Base-by-base conservation (phyloP, 2,113 vertebrate genomes). In the Seriola quinqueradiata region DNA sequence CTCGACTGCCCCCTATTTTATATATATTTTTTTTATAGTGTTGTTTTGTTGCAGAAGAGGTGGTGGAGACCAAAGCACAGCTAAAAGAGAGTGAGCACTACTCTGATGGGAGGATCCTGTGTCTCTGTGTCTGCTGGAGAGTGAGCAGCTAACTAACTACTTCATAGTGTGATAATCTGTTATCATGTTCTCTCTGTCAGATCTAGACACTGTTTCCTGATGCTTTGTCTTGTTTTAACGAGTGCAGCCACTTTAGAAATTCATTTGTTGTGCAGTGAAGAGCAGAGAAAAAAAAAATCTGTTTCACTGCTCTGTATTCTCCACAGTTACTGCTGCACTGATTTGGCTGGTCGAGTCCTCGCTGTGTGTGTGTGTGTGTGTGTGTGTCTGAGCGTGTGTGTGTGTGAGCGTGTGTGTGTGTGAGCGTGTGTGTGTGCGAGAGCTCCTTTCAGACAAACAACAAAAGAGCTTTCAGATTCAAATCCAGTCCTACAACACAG, bases 381-480 rank as follows among this genome's bases (percentile, higher is more conserved):
- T 28, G 28, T 28, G 28, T 28, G 28, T 28, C 0, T 28, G 28
- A 2, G 28, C 3, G 28, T 28, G 28, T 28, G 58, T 64, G 67
- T 79, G 77, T 69, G 44, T 68, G 40, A 68, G 70, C 40, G 63
- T 67, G 70, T 66, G 60, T 48, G 38, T 59, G 67, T 67, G 55
- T 46, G 0, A 42, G 75, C 16, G 75, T 34, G 69, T 69, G 68
- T 61, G 59, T 75, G 60, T 63, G 32, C 17, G 40, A 3, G 40
- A 55, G 14, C n/a, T 85, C 76, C 75, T 79, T 88, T 88, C 75
- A 85, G 50, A 68, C 67, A 46, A 69, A 81, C 81, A 87, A 87
- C 86, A 79, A 88, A 82, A 83, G 79, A 83, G 60, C 83, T 85
- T 85, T 88, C 75, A 85, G 71, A 88, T 88, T 88, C 28, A 88